Base-by-base conservation (phyloP, 2,888 invertebrate genomes). In the Sminthurinus aureus region DNA sequence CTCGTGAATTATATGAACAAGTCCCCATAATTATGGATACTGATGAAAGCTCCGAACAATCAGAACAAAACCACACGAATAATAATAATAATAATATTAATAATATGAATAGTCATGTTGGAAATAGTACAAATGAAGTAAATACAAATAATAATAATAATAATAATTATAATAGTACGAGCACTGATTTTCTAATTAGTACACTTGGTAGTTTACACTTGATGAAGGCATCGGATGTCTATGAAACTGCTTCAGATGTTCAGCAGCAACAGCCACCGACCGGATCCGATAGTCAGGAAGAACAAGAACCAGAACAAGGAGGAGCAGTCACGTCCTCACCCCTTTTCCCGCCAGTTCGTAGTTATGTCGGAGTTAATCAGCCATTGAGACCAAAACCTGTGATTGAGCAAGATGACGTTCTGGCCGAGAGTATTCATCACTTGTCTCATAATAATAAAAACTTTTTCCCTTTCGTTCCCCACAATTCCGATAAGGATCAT, bases 311-410 rank as follows among this genome's bases (percentile, higher is more conserved):
- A 50, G 13, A 6, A 18, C 64, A 78, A 3, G 4, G 71, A 71
- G n/a, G 38, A 79, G 1, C 74, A 78, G 75, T 83, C 24, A 69
- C 76, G 6, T 26, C 15, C n/a, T 26, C 38, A 13, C 87, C 87
- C 0, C 79, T 87, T 12, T 87, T 87, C 73, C 88, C 88, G 83
- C 96, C 96, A 0, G 95, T 94, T 0, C 94, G 95, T 89, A 96
- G 95, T 0, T 95, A 96, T 90, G 93, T 94, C 0, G 95, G 95
- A 0, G 92, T 95, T 8, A 93, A 93, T 83, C 91, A 94, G 85
- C 95, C 94, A 0, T 91, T 95, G 74, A 91, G 94, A 88, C 94
- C 94, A 0, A 91, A 93, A 69, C 94, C 94, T 0, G 89, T 91
- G 90, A 89, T 90, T 84, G 92, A 92, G 22, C 92, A 93, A 0